These are phyloP conservation scores for Dryobates pubescens DNA, from an alignment of 2,797 vertebrate genomes.

Conservation along the genomic window DNA sequence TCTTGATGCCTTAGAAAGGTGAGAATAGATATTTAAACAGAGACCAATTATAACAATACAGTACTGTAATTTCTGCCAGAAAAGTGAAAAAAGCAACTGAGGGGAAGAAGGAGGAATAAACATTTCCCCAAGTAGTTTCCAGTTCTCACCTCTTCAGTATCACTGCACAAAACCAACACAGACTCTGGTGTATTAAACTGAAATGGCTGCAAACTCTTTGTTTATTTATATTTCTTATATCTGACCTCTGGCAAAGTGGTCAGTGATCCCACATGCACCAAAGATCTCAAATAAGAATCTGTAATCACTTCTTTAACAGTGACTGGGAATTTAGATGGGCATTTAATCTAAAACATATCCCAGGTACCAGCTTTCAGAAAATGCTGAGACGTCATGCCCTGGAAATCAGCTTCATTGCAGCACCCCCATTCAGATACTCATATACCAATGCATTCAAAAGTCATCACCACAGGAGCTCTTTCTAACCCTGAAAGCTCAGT, in stretches of 20 bases:
- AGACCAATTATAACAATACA: background rate
- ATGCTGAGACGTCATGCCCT: background rate
- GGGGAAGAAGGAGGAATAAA: background rate
- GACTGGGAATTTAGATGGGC: background rate
- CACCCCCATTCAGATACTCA: background rate
- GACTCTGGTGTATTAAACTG: background rate
- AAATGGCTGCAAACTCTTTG: slow-evolving; percentile 37
- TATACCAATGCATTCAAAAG: background rate
- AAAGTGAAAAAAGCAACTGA: background rate
- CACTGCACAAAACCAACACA: background rate
- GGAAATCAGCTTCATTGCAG: background rate
- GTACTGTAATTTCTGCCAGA: background rate
- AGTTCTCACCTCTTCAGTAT: slow-evolving; percentile 18
- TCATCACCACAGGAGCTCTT: background rate
- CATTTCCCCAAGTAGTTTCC: background rate
- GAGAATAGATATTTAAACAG: background rate
- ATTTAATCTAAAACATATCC: background rate
- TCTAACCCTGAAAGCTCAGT: background rate
- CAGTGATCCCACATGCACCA: background rate
- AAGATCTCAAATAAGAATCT: background rate
- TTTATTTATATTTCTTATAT: slow-evolving; percentile 43
- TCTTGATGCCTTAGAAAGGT: background rate
- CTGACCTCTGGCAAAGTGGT: slow-evolving; percentile 2
- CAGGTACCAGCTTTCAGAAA: background rate
- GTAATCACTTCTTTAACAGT: background rate